phyloP scores from a whole-genome alignment of 2,113 vertebrate genomes.

The Tympanuchus pallidicinctus region DNA sequence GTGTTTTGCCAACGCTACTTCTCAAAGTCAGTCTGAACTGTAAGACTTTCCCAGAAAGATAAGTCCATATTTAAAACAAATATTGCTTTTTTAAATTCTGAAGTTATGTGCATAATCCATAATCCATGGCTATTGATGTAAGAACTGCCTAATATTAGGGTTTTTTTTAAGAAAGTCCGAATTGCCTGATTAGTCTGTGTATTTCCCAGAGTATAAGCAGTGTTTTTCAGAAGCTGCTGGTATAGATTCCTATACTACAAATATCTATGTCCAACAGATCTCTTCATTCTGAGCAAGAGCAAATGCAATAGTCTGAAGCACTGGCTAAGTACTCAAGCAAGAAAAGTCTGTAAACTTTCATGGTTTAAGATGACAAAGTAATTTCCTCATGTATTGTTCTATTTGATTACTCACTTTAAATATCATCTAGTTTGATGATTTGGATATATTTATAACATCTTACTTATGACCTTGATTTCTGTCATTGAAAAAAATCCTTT shows the following conservation, averaged over 20 bases:
- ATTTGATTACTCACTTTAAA: slow-evolving; percentile 7
- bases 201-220: background rate
- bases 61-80: background rate
- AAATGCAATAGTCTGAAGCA: background rate
- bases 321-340: background rate
- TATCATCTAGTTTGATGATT: background rate
- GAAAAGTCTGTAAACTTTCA: background rate
- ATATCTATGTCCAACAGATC: background rate
- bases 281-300: background rate
- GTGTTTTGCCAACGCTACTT: background rate
- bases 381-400: background rate
- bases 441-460: background rate
- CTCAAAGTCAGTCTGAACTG: background rate
- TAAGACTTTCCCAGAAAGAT: background rate
- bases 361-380: background rate
- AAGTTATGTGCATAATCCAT: background rate
- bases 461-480: background rate
- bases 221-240: background rate
- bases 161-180: background rate
- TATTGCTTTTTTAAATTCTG: background rate
- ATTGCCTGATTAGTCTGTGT: background rate
- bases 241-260: background rate
- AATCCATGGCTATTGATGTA: background rate
- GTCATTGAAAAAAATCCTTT: background rate
- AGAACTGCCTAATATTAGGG: background rate